phyloP scores from a whole-genome alignment of 2,113 vertebrate genomes.

The Antennarius striatus region DNA sequence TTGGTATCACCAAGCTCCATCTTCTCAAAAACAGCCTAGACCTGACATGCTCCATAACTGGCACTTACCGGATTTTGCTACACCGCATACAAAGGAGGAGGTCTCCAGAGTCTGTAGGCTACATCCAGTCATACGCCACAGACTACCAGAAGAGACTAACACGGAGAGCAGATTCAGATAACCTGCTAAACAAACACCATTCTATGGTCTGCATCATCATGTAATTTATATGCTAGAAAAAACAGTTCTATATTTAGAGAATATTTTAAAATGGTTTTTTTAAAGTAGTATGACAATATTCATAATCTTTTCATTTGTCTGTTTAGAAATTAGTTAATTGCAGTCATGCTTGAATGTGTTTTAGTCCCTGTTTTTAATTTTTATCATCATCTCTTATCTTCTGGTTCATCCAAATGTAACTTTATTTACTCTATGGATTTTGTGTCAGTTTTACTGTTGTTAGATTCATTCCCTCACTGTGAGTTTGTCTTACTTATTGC shows the following conservation, averaged over 20 bases:
- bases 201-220: slow-evolving; percentile 71
- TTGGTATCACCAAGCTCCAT: slow-evolving; percentile 72
- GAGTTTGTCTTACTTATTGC: too few species aligned
- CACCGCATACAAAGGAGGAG: slow-evolving; percentile 71
- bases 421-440: not conserved
- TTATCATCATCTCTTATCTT: not conserved
- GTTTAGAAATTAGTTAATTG: not conserved
- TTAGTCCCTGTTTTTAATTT: not conserved
- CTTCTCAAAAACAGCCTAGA: slow-evolving; percentile 64
- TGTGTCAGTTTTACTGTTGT: not conserved
- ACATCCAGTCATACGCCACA: slow-evolving; percentile 14
- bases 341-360: not conserved
- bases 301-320: not conserved
- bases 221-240: slow-evolving; percentile 30
- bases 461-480: too few species aligned
- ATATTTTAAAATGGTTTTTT: not conserved
- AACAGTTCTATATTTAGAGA: not conserved
- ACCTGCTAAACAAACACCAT: slow-evolving; percentile 32
- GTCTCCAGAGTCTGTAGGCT: slow-evolving; percentile 55
- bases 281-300: too few species aligned
- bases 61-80: slow-evolving; percentile 73
- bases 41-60: slow-evolving; percentile 69
- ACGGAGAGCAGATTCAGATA: slow-evolving; percentile 39
- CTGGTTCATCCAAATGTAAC: not conserved
- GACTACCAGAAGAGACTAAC: slow-evolving; percentile 31